These are phyloP conservation scores for Takifugu ocellatus DNA, from an alignment of 2,797 vertebrate genomes.

Conservation along the genomic window DNA sequence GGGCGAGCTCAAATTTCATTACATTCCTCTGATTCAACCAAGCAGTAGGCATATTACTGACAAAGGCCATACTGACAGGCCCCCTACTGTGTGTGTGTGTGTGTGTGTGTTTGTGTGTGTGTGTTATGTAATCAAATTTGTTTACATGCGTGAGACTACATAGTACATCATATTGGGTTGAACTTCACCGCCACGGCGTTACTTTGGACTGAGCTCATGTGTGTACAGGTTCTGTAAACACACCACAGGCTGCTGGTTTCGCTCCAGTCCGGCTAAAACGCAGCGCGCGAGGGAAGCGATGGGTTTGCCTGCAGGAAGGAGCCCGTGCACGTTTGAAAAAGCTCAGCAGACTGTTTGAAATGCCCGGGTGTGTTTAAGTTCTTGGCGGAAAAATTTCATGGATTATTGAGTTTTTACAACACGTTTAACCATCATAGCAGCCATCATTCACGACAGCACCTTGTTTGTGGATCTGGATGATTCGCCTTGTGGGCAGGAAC, in stretches of 20 bases:
- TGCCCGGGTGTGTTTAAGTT: too few relatives aligned
- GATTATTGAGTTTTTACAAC: too few relatives aligned
- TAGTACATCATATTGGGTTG: slow-evolving; percentile 9
- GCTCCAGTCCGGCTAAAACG: too few relatives aligned
- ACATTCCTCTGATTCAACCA: slow-evolving; percentile 64
- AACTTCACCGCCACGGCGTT: not conserved
- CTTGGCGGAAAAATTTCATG: too few relatives aligned
- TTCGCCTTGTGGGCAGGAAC: too few relatives aligned
- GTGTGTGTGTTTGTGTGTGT: slow-evolving; percentile 2
- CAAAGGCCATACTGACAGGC: slow-evolving; percentile 55
- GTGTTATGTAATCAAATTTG: slow-evolving; percentile 12
- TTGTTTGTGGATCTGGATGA: too few relatives aligned
- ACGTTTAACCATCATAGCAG: too few relatives aligned
- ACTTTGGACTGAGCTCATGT: slow-evolving; percentile 13
- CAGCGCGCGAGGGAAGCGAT: too few relatives aligned
- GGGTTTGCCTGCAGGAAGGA: too few relatives aligned
- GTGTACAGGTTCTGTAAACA: slow-evolving; percentile 43
- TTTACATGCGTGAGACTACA: slow-evolving; percentile 22
- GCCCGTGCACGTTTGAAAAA: too few relatives aligned
- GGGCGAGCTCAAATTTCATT: slow-evolving; percentile 72
- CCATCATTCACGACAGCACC: too few relatives aligned
- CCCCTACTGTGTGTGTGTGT: slow-evolving; percentile 9
- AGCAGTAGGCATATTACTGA: slow-evolving; percentile 76
- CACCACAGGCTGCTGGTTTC: not conserved
- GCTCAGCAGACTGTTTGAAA: too few relatives aligned